Evolutionary conservation across 2,888 invertebrate genomes (phyloP).

Genomic region (Thecophora atra): DNA sequence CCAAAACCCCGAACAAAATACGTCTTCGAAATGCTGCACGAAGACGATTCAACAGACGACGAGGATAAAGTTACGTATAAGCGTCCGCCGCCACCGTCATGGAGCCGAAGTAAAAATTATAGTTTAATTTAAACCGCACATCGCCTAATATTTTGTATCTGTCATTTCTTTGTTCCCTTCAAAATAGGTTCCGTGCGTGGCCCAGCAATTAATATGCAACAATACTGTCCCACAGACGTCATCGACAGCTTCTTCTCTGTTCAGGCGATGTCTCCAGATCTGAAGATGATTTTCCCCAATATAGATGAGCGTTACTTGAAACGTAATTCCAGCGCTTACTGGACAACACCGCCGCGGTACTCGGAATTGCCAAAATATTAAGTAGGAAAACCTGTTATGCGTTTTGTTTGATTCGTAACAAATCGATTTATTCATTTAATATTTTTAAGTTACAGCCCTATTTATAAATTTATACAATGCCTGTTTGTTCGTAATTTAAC

Average conservation of each 20-base stretch:
- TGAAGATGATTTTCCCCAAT: slow-evolving; percentile 74
- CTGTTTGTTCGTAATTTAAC: no score
- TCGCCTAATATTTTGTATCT: not conserved
- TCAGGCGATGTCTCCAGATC: slow-evolving; percentile 72
- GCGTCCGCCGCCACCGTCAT: slow-evolving; percentile 62
- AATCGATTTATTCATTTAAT: no score
- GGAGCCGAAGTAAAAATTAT: slow-evolving; percentile 65
- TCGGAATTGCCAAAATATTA: slow-evolving; percentile 68
- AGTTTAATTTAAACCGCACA: not conserved
- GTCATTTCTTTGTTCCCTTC: not conserved
- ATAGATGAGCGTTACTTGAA: slow-evolving; percentile 74
- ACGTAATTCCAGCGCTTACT: slow-evolving; percentile 78
- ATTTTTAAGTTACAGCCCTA: no score
- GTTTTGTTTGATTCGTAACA: not conserved
- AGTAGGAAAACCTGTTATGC: slow-evolving; percentile 7
- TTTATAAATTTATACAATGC: no score
- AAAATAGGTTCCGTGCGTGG: slow-evolving; percentile 64
- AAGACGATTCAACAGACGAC: slow-evolving; percentile 66
- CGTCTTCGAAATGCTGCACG: slow-evolving; percentile 65
- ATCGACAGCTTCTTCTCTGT: slow-evolving; percentile 73
- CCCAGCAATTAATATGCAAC: slow-evolving; percentile 67
- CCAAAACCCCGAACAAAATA: slow-evolving; percentile 55
- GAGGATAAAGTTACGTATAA: slow-evolving; percentile 60
- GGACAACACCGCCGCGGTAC: slow-evolving; percentile 77
- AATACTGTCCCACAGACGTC: slow-evolving; percentile 61